Evolutionary conservation across 2,888 invertebrate genomes (phyloP).

Genomic region (Machimus rusticus): DNA sequence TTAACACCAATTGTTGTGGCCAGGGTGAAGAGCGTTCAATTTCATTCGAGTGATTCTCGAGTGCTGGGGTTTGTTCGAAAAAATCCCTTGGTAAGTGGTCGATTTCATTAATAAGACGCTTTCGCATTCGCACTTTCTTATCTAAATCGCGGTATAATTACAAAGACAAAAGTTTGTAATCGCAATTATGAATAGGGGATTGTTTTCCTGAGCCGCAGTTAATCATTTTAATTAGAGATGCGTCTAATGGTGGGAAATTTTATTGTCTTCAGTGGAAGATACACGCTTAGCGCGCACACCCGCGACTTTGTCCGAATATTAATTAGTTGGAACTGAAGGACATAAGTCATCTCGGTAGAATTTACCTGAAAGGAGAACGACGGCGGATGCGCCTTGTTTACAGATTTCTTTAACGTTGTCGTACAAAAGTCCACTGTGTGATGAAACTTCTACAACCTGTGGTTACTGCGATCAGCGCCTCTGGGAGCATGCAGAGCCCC

Average conservation of each 20-base stretch:
- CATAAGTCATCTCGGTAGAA: neutral
- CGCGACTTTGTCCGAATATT: neutral
- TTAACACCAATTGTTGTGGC: slow-evolving; percentile 35
- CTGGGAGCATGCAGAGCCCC: neutral
- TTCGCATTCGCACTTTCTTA: neutral
- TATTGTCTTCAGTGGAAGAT: neutral
- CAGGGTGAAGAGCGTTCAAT: slow-evolving; percentile 2
- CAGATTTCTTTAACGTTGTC: neutral
- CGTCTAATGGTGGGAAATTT: neutral
- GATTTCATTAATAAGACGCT: neutral
- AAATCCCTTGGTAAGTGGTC: neutral
- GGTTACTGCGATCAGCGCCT: neutral
- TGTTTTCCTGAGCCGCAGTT: neutral
- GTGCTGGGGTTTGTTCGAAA: neutral
- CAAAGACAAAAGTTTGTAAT: neutral
- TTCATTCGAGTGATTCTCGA: neutral
- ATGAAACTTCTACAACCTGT: neutral
- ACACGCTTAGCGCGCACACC: neutral
- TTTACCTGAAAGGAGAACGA: neutral
- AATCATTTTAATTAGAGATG: neutral
- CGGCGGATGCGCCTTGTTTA: neutral
- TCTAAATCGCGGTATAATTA: neutral
- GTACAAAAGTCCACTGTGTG: neutral
- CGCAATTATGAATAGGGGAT: neutral
- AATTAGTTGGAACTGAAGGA: neutral